These are phyloP conservation scores for Hylyphantes graminicola DNA, from an alignment of 1,140 invertebrate genomes.

Conservation along the genomic window DNA sequence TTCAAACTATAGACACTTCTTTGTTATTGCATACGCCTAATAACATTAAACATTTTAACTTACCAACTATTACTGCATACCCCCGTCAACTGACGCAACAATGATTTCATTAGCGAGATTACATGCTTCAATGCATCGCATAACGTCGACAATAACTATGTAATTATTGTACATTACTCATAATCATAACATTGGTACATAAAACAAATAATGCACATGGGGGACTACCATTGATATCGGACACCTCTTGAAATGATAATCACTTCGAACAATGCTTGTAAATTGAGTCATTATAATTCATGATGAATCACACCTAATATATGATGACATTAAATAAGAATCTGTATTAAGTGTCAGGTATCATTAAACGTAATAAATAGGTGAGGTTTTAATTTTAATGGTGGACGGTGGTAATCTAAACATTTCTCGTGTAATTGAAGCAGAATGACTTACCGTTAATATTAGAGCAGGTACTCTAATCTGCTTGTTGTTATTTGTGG, in stretches of 20 bases:
- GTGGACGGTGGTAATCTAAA: no score
- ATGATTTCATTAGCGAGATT: background rate
- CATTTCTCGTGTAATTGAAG: no score
- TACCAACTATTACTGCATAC: background rate
- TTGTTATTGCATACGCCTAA: no score
- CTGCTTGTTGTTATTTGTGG: slow-evolving; percentile 21
- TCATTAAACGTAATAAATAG: background rate
- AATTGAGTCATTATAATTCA: background rate
- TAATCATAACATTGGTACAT: background rate
- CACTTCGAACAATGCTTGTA: background rate
- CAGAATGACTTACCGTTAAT: no score
- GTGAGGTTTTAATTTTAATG: no score
- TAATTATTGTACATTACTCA: background rate
- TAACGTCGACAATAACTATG: background rate
- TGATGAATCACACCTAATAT: slow-evolving; percentile 3
- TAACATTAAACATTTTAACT: background rate
- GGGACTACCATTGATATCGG: background rate
- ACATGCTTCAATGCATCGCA: background rate
- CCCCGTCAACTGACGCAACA: background rate
- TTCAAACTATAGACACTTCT: no score
- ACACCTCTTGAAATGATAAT: slow-evolving; percentile 28
- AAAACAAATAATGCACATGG: background rate
- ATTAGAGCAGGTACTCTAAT: slow-evolving; percentile 32
- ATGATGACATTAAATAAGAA: background rate
- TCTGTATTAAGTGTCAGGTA: slow-evolving; percentile 1